Conservation (phyloP, 2,113 vertebrate genomes). For the Caloenas nicobarica region DNA sequence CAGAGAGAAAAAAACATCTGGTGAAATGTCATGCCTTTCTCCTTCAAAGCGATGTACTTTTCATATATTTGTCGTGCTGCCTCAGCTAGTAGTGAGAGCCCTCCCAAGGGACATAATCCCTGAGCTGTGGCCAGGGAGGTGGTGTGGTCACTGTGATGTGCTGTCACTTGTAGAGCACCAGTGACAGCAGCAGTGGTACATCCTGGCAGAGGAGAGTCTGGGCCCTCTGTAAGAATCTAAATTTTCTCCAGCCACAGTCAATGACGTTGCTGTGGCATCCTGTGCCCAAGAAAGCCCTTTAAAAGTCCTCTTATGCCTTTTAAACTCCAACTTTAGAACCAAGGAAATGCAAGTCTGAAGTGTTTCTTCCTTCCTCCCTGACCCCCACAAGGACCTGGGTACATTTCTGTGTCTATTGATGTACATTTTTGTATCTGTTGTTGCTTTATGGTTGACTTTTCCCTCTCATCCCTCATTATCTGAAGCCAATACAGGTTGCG, state of each 20-base stretch:
- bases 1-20: not conserved
- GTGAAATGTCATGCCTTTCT: not conserved
- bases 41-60: not conserved
- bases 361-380: not conserved
- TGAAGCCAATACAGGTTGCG: not conserved
- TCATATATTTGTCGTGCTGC: not conserved
- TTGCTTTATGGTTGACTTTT: not conserved
- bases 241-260: not conserved
- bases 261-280: accelerated
- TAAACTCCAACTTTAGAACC: not conserved
- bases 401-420: not conserved
- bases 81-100: not conserved
- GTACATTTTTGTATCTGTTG: not conserved
- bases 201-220: accelerated
- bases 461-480: not conserved
- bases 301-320: not conserved
- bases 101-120: not conserved
- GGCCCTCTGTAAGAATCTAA: not conserved
- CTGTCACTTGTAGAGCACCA: not conserved
- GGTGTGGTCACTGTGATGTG: not conserved
- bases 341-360: not conserved
- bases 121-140: not conserved
- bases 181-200: not conserved
- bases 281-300: not conserved
- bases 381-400: accelerated